Evolutionary conservation across 2,113 vertebrate genomes (phyloP).

Genomic region (Oryzias melastigma): DNA sequence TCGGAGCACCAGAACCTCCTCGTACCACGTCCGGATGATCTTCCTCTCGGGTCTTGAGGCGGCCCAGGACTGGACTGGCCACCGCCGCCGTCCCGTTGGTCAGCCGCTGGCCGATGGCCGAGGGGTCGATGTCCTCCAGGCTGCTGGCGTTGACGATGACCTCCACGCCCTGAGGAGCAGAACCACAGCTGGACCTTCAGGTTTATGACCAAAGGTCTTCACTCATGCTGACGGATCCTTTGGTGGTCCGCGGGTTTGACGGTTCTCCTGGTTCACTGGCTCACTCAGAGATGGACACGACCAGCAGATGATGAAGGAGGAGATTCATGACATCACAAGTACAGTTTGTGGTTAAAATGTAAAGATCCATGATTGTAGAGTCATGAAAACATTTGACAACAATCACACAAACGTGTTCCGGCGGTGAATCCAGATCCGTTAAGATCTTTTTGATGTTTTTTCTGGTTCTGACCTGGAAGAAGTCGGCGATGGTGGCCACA

Average conservation of each 20-base stretch:
- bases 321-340: too few relatives aligned
- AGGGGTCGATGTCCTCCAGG: constrained; percentile 92
- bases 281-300: too few relatives aligned
- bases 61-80: constrained; percentile 90
- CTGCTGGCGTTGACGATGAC: constrained; percentile 94
- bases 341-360: too few relatives aligned
- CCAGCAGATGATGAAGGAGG: too few relatives aligned
- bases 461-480: constrained; percentile 87
- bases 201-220: background rate
- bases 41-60: constrained; percentile 88
- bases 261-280: too few relatives aligned
- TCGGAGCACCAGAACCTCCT: background rate
- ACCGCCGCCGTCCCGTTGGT: constrained; percentile 86
- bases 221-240: too few relatives aligned
- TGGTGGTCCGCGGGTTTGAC: too few relatives aligned
- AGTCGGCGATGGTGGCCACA: constrained; percentile 93
- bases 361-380: too few relatives aligned
- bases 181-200: background rate
- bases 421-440: too few relatives aligned
- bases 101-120: constrained; percentile 90
- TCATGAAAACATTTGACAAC: too few relatives aligned
- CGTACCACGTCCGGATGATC: constrained; percentile 67
- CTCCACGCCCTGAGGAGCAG: constrained; percentile 83
- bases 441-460: too few relatives aligned
- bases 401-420: too few relatives aligned